Base-by-base conservation (phyloP, 1,140 invertebrate genomes). In the Pseudomyrmex cubaensis region DNA sequence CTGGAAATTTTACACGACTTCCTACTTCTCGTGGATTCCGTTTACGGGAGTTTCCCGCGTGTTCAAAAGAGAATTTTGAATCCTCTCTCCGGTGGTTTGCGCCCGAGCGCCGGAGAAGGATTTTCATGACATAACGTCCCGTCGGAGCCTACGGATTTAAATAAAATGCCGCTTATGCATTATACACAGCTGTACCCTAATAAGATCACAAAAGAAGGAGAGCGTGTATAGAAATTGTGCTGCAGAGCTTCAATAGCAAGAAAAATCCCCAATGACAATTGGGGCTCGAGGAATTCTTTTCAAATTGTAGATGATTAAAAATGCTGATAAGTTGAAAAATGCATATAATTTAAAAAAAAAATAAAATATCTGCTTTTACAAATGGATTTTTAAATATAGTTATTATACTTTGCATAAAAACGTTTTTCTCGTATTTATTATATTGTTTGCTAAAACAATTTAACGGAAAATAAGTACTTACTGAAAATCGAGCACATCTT, bases 1-100 rank as follows among this genome's bases (percentile, higher is more conserved):
- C 66, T 80, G 66, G 66, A 80, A 80, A 80, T 72, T 80, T 80
- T 80, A 80, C 76, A 80, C 67, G 76, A 80, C 76, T 80, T 72
- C 54, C 66, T 80, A 80, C 76, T 80, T 80, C 35, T 35, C 66
- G 48, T 50, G 44, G 76, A 80, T 80, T 48, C 56, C 66, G 57
- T 80, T 80, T 80, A 80, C 54, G 44, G 12, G 2, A 48, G 54
- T 80, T 80, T 48, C 17, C 12, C 22, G 63, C 61, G 20, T 70
- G 35, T 35, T 35, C 59, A 61, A 80, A 80, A 80, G 54, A 35
- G 66, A 80, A 72, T 72, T 72, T 72, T 59, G 66, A 50, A 59
- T 70, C n/a, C 25, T 5, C 44, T 15, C n/a, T 5, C 35, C 4
- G 35, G 48, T 35, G 44, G 66, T 80, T 70, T 48, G 22, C 17